Evolutionary conservation across 1,140 invertebrate species (phyloP).

Genomic region (Epicauta chinensis): DNA sequence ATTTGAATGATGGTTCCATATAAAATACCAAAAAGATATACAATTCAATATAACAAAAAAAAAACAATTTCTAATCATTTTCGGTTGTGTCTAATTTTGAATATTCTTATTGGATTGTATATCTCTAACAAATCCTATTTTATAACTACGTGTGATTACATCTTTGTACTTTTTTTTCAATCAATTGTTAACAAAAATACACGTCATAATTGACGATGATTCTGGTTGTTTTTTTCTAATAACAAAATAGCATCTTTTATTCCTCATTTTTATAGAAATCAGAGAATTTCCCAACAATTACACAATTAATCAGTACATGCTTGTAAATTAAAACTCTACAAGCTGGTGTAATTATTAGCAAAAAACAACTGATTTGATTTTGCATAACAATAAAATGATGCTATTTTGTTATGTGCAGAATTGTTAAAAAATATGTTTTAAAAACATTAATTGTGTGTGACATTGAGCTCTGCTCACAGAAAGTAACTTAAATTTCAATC

Average conservation of each 20-base stretch:
- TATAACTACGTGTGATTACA: slow-evolving; percentile 35
- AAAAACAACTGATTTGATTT: background rate
- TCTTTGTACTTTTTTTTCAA: slow-evolving; percentile 38
- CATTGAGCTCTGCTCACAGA: slow-evolving; percentile 32
- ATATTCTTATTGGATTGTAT: slow-evolving; percentile 9
- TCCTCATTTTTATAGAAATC: slow-evolving; percentile 12
- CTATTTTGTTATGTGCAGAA: slow-evolving; percentile 8
- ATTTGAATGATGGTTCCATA: too few species aligned
- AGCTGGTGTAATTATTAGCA: background rate
- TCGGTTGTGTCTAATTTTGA: slow-evolving; percentile 1
- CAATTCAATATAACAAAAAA: too few species aligned
- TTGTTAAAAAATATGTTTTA: background rate
- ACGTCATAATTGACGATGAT: slow-evolving; percentile 36
- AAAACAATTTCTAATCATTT: background rate
- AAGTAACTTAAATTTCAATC: slow-evolving; percentile 30
- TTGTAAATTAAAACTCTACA: background rate
- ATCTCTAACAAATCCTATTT: slow-evolving; percentile 24
- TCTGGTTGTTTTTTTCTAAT: slow-evolving; percentile 13
- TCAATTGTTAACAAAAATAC: slow-evolving; percentile 38
- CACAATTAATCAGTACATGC: slow-evolving; percentile 29
- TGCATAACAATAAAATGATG: background rate
- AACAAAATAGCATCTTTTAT: slow-evolving; percentile 31
- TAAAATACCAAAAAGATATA: too few species aligned
- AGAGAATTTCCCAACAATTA: slow-evolving; percentile 17
- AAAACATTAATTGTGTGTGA: slow-evolving; percentile 23